Evolutionary conservation across 2,113 vertebrate genomes (phyloP), one percentile per base, ranked within the genome.

Genomic region (Heteronetta atricapilla): DNA sequence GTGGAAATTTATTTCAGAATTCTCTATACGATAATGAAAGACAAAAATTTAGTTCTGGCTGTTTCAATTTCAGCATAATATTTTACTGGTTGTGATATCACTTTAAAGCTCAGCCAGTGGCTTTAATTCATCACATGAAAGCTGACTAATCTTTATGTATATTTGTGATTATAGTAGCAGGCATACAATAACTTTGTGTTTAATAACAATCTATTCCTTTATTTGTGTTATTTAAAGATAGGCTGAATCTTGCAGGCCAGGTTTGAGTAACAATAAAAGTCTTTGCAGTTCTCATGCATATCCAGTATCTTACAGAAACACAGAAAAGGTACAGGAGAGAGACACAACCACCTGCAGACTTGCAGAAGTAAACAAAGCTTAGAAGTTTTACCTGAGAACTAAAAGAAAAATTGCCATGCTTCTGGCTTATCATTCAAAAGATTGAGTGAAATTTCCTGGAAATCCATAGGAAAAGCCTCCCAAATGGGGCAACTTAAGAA

Each of bases 211-310:
- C 34, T 72, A 81, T 76, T 87, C 44, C 46, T 88, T 80, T 87
- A 52, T 91, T 96, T 96, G 68, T 93, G 96, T 97, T 91, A 21
- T 70, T 94, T 85, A 52, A 95, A 80, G 50, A 79, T 52, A 40
- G 22, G 26, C 64, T 66, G 38, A 92, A 55, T 34, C 28, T 76
- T 76, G 66, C 40, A 78, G 69, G 59, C 44, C 31, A 82, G 66
- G 56, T 90, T 72, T 72, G 42, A 50, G 84, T 68, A 86, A 67
- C 25, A 63, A 48, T 69, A 83, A 50, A 87, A 56, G 52, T 82
- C 18, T 46, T 82, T 79, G 62, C 66, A 23, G 36, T 96, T 97
- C 89, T 90, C 93, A 93, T 82, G 80, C 23, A 1, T 93, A 95
- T 95, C 93, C 67, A 68, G 58, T 95, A 42, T 94, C 93, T 81